Conservation (phyloP, 2,797 vertebrate species). For the Rhadinocentrus ornatus region DNA sequence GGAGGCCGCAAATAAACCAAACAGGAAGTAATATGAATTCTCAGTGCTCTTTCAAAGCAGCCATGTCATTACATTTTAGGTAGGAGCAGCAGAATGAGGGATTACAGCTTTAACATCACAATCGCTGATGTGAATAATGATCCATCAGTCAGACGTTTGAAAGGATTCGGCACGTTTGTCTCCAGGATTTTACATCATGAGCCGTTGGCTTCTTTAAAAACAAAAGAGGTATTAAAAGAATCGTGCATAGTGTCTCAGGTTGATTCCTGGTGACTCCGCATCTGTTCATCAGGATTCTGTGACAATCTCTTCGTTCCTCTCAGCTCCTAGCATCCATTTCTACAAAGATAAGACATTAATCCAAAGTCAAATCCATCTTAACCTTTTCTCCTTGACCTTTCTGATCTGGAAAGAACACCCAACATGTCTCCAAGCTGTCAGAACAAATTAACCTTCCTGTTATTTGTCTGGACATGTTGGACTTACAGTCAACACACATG, state of each 20-base stretch:
- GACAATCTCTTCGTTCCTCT: too few relatives aligned
- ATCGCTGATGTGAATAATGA: not conserved
- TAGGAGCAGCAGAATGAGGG: slow-evolving; percentile 4
- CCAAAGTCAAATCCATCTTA: not conserved
- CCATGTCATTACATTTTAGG: slow-evolving; percentile 1
- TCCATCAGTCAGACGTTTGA: not conserved
- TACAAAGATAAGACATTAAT: not conserved
- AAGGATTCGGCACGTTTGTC: not conserved
- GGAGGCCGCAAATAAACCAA: not conserved
- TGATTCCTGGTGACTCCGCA: not conserved
- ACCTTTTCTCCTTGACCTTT: not conserved
- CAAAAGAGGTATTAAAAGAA: too few relatives aligned
- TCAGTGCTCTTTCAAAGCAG: not conserved
- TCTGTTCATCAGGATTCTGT: too few relatives aligned
- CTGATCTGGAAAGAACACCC: not conserved
- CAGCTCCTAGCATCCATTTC: not conserved
- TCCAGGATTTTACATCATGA: too few relatives aligned
- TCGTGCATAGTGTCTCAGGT: too few relatives aligned
- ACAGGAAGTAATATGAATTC: not conserved
- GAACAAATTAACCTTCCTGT: not conserved
- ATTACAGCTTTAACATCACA: slow-evolving; percentile 13
- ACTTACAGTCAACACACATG: not conserved
- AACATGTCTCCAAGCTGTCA: not conserved
- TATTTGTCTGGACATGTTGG: too few relatives aligned
- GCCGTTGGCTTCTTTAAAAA: too few relatives aligned